A percentile compares a stretch with the other conserved stretches of the same genome.
Evolutionary conservation across 2,888 invertebrate species (phyloP).

Genomic region (Tachina lurida): DNA sequence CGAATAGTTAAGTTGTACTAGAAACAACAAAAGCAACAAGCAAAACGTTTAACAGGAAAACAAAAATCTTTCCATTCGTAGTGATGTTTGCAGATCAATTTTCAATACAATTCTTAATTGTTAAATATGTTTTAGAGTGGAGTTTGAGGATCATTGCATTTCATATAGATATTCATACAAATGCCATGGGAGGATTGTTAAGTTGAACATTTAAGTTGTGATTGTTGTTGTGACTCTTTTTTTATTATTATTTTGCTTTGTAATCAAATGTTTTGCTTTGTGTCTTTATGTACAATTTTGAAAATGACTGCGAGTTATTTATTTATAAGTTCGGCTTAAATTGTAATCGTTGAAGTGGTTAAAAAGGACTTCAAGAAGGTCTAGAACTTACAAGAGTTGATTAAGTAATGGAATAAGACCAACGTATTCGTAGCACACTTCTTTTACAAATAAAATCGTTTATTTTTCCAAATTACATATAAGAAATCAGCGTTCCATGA

Average conservation of each 20-base stretch:
- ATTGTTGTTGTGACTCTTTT: not conserved
- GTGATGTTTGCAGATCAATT: conserved; percentile 68
- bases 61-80: conserved; percentile 41
- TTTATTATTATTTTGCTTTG: conserved; percentile 10
- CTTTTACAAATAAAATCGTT: too few species aligned
- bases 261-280: conserved; percentile 44
- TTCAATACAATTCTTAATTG: conserved; percentile 63
- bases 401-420: not conserved
- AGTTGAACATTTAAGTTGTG: conserved; percentile 55
- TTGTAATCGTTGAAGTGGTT: conserved; percentile 36
- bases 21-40: conserved; percentile 23
- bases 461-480: too few species aligned
- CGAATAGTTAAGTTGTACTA: conserved; percentile 47
- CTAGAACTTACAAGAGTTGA: not conserved
- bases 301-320: conserved; percentile 34
- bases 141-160: conserved; percentile 22
- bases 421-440: too few species aligned
- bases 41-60: not conserved
- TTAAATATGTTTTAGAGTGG: conserved; percentile 38
- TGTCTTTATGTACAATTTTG: conserved; percentile 37
- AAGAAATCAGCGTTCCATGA: too few species aligned
- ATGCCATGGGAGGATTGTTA: conserved; percentile 51
- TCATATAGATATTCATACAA: not conserved
- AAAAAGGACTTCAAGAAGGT: too few species aligned
- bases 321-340: conserved; percentile 46